Evolutionary conservation across 2,888 invertebrate species (phyloP).

Genomic region (Lycocerus yunnanus): DNA sequence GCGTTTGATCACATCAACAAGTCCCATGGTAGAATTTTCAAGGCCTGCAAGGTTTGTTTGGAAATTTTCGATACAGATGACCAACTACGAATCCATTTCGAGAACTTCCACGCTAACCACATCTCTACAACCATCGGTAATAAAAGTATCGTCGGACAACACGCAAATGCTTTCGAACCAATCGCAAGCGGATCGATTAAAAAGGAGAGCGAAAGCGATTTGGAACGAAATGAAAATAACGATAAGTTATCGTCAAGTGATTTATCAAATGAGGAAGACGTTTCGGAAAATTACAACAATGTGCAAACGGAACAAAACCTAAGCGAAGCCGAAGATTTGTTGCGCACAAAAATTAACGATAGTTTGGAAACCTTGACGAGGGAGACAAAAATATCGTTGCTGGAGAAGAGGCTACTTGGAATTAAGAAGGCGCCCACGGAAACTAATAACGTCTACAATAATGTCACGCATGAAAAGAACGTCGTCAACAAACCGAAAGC

Average conservation of each 20-base stretch:
- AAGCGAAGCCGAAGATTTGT: conserved; percentile 21
- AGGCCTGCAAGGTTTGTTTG: conserved; percentile 63
- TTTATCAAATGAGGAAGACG: conserved; percentile 20
- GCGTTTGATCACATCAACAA: conserved; percentile 64
- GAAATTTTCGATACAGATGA: conserved; percentile 61
- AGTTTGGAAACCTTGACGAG: conserved; percentile 11
- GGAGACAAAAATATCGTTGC: conserved; percentile 44
- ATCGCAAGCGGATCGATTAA: background rate
- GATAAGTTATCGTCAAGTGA: conserved; percentile 32
- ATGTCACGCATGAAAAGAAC: background rate
- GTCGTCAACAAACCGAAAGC: background rate
- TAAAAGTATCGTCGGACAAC: background rate
- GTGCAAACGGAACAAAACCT: background rate
- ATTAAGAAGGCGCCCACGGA: conserved; percentile 18
- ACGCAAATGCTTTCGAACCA: background rate
- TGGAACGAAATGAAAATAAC: conserved; percentile 30
- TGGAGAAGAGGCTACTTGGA: conserved; percentile 50
- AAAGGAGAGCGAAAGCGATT: conserved; percentile 28
- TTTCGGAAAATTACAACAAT: conserved; percentile 6
- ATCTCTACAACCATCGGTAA: conserved; percentile 22
- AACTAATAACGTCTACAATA: background rate
- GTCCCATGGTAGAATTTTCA: conserved; percentile 62
- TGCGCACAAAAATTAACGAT: conserved; percentile 9
- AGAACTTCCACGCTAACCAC: conserved; percentile 48
- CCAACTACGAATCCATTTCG: conserved; percentile 58